Base-by-base conservation (phyloP, 2,113 vertebrate species). In the Otus sunia region DNA sequence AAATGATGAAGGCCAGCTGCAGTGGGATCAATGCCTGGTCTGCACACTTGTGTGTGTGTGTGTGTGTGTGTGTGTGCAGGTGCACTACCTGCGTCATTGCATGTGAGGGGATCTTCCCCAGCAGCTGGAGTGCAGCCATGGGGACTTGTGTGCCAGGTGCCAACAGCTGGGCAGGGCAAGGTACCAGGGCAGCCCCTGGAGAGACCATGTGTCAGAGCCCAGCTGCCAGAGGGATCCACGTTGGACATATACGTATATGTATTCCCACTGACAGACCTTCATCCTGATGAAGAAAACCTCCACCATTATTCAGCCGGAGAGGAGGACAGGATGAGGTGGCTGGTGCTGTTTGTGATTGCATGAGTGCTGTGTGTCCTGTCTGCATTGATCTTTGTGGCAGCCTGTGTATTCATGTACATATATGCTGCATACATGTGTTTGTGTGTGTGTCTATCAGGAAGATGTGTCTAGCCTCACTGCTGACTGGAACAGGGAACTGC, bases 391-490 rank as follows among this genome's bases (percentile, higher is more conserved):
- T 43, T n/a, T 27, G 12, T 4, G 7, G 36, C 29, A 83, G 20
- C 25, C 19, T 34, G 10, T 56, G 12, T 30, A 21, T 19, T 39
- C 25, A 19, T 4, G 29, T 30, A 68, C 5, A 3, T 36, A 27
- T 1, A 2, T 23, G 49, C 12, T 37, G 37, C 39, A 39, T 37
- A 49, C 0, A 0, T 49, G 26, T 5, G 1, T 56, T 56, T 71
- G 9, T 47, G 41, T 32, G 17, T 43, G 11, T 23, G 50, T 18
- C 26, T 78, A 4, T 37, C 5, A 66, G 32, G 41, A 77, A 50
- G 32, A 16, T 64, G 27, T 50, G 32, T 21, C 18, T 15, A 56
- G 12, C 14, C 9, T 36, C 30, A 27, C 23, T 1, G 0, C 56
- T 84, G 62, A 7, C 37, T 23, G 21, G 55, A 41, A 8, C 1